Percentiles rank a stretch among this genome's conserved stretches.
Conservation (phyloP, 35 echinoderm and acorn worm species). For the Strongylocentrotus purpuratus region DNA sequence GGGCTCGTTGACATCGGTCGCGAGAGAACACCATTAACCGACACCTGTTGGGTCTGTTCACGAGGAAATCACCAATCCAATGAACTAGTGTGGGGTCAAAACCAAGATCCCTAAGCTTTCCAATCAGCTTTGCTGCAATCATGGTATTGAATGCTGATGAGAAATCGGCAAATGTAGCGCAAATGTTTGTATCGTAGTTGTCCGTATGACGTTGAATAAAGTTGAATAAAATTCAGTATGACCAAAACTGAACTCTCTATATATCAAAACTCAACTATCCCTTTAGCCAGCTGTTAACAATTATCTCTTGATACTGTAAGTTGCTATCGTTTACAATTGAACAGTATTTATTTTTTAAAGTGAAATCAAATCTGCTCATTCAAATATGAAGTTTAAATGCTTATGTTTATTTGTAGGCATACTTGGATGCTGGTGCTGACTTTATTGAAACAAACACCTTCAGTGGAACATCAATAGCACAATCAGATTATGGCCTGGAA, state of each 20-base stretch:
- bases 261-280: no score
- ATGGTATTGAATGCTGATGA: constrained; percentile 46
- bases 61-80: neutral
- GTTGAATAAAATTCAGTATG: neutral
- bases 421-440: constrained; percentile 89
- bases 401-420: constrained; percentile 70
- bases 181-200: neutral
- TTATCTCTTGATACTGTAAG: no score
- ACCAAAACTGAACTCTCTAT: no score
- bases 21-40: constrained; percentile 6
- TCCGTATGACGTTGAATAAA: constrained; percentile 21
- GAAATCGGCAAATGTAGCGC: constrained; percentile 45
- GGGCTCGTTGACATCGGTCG: constrained; percentile 27
- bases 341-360: no score
- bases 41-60: neutral
- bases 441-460: constrained; percentile 98
- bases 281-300: no score
- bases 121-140: constrained; percentile 25
- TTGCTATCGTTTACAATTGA: no score
- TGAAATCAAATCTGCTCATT: no score
- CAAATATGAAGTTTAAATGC: neutral
- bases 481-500: constrained; percentile 95
- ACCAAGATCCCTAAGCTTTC: neutral
- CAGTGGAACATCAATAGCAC: constrained; percentile 90
- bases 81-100: neutral